These are phyloP conservation scores for Pseudochromis fuscus DNA, from an alignment of 2,797 vertebrate species.

Conservation along the genomic window DNA sequence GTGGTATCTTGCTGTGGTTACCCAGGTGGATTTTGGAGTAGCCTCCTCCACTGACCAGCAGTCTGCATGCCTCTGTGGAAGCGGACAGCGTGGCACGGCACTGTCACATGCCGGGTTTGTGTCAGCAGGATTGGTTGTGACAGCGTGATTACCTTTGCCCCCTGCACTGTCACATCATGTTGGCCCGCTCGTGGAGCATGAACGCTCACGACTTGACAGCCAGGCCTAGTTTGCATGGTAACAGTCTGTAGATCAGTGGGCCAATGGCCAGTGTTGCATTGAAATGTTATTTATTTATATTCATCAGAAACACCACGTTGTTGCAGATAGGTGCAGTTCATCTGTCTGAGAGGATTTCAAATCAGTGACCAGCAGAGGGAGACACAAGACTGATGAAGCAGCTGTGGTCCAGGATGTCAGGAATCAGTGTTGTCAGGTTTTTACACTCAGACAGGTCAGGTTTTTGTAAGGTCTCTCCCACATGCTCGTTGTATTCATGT, in stretches of 20 bases:
- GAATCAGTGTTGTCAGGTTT: not conserved
- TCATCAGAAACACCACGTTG: not conserved
- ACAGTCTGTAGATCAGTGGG: slow-evolving; percentile 52
- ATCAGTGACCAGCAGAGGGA: slow-evolving; percentile 57
- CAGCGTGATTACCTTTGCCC: slow-evolving; percentile 82
- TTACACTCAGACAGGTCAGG: too few relatives aligned
- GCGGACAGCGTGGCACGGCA: slow-evolving; percentile 37
- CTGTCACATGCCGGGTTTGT: slow-evolving; percentile 58
- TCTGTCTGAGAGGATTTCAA: not conserved
- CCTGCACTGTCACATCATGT: slow-evolving; percentile 79
- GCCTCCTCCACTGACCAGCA: slow-evolving; percentile 2
- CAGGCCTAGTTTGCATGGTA: slow-evolving; percentile 72
- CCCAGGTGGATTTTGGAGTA: not conserved
- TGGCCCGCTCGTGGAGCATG: slow-evolving; percentile 45
- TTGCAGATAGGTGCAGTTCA: not conserved
- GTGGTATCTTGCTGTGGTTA: not conserved
- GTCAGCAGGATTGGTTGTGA: slow-evolving; percentile 76
- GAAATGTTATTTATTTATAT: not conserved
- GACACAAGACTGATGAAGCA: slow-evolving; percentile 1
- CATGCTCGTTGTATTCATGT: too few relatives aligned
- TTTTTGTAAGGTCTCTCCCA: not conserved
- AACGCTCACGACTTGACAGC: slow-evolving; percentile 70
- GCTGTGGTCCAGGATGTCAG: not conserved
- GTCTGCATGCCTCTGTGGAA: slow-evolving; percentile 23
- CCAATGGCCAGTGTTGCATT: not conserved